Conservation (phyloP, 2,797 vertebrate genomes). For the Gymnodraco acuticeps region DNA sequence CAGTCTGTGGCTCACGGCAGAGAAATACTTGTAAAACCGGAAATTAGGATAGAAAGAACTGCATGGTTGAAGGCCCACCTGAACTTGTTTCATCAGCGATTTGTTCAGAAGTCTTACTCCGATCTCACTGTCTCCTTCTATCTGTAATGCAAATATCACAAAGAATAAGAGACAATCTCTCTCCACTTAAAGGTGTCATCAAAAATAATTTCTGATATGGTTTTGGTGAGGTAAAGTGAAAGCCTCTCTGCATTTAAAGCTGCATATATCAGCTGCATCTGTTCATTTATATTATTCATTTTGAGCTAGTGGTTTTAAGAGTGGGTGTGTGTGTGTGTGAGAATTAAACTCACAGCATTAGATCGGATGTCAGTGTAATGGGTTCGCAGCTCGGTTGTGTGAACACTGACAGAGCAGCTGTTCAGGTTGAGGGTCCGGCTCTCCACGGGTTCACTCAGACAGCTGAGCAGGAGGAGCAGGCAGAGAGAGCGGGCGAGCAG, state of each 20-base stretch:
- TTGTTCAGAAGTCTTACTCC: constrained; percentile 76
- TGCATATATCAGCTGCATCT: background rate
- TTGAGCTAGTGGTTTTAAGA: background rate
- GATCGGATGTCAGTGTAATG: constrained; percentile 76
- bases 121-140: constrained; percentile 71
- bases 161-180: background rate
- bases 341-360: constrained; percentile 71
- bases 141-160: constrained; percentile 56
- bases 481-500: constrained; percentile 39
- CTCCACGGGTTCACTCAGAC: constrained; percentile 32
- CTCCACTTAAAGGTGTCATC: background rate
- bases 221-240: background rate
- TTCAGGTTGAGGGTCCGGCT: constrained; percentile 71
- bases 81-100: constrained; percentile 68
- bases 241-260: no score
- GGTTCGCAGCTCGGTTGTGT: constrained; percentile 80
- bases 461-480: constrained; percentile 66
- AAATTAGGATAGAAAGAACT: background rate
- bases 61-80: constrained; percentile 67
- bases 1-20: background rate
- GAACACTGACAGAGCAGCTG: constrained; percentile 77
- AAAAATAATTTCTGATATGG: background rate
- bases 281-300: background rate
- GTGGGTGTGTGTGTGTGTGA: no score
- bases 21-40: background rate